Evolutionary conservation across 2,113 vertebrate genomes (phyloP), one percentile per base, ranked within the genome.

Genomic region (Rattus rattus): DNA sequence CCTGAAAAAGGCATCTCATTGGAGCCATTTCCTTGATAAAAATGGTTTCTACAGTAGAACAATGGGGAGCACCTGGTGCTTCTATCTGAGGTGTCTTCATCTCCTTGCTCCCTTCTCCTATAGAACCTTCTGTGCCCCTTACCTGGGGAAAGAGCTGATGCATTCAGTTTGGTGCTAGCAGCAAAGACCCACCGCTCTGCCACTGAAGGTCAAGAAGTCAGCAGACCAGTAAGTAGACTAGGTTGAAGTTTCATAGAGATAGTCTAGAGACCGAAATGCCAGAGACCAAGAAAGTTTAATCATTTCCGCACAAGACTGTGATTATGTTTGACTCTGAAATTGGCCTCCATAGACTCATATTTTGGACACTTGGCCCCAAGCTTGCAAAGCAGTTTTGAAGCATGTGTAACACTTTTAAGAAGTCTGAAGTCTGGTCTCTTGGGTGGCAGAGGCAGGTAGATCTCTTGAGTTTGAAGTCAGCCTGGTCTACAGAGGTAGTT

Each of bases 1-100:
- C 11, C 20, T 16, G 52, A 81, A 65, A 65, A 61, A 47, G 26
- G 56, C 30, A 70, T 69, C 20, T 24, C 43, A 14, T 8, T 17
- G 13, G 70, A 61, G 86, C 30, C 7, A 43, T 33, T 8, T 70
- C 2, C 47, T 63, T 87, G 65, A 24, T 63, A 63, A 63, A 65
- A 52, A 14, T 1, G 13, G 28, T 24, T 12, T 30, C 3, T 28
- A 7, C 76, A 16, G 47, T 26, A 12, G 19, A 76, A 49, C 8
- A 33, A 47, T 10, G 16, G 14, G 1, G 6, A 52, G 10, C 47
- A 1, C 0, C 7, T 33, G 16, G 52, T 14, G 8, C 30, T 26
- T 39, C 30, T 67, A 9, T 30, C n/a, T 3, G 24, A 33, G 3
- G 43, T 9, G 6, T 14, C 33, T 6, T 47, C 4, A 0, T 26